Base-by-base conservation (phyloP, 2,888 invertebrate genomes). In the Tenthredo amoena region DNA sequence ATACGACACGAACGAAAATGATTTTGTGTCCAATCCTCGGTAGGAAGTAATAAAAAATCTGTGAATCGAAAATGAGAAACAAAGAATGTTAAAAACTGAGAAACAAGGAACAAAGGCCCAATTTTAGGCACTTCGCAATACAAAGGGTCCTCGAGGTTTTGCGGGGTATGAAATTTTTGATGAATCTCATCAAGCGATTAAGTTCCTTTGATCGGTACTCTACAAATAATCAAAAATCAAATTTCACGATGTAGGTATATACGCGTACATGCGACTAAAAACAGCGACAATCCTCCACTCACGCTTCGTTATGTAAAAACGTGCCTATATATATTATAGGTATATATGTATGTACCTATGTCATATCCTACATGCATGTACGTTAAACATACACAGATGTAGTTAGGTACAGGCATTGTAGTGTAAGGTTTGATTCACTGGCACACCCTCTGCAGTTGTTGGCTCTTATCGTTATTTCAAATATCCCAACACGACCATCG, bases 391-490 rank as follows among this genome's bases (percentile, higher is more conserved):
- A 55, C 55, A 55, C n/a, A 77, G 47, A 31, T 18, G 34, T 34
- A 55, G 77, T 50, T 77, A 15, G 40, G 62, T 40, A 62, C 58
- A 21, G 62, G 58, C 40, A 37, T 18, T 62, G 62, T 62, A 40
- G 77, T 26, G 62, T 62, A 40, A 81, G 81, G 37, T 81, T 81
- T 81, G 81, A 81, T 81, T 81, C 81, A 81, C 81, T 58, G 81
- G 58, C 62, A 26, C 81, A 81, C 81, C 81, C 81, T 81, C 81
- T 81, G 81, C 81, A 81, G 81, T 81, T 81, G 81, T 81, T 81
- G 81, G 81, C 81, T 81, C 81, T 81, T 81, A 81, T 81, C 81
- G 81, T 81, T 81, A 81, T 81, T 81, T 81, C 81, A 81, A 58
- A 81, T 81, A 81, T 81, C 81, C 58, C 81, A 81, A 81, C 81